Percentiles rank a stretch among this genome's conserved stretches.
phyloP scores from a whole-genome alignment of 2,888 invertebrate species.

The Ennomos quercinarius region DNA sequence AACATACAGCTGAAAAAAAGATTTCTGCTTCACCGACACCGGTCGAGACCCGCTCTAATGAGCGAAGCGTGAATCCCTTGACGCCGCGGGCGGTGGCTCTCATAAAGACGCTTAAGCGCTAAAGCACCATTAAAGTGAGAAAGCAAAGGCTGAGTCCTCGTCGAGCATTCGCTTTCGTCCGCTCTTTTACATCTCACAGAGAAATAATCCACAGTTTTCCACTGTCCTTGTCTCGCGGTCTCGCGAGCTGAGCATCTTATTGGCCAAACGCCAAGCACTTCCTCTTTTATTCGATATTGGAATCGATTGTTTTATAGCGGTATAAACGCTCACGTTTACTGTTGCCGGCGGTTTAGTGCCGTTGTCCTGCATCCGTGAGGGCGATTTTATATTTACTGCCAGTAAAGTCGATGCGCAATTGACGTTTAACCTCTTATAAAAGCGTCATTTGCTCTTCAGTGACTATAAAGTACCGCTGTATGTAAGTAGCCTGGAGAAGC shows the following conservation, averaged over 20 bases:
- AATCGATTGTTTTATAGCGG: conserved; percentile 78
- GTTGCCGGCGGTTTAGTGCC: conserved; percentile 68
- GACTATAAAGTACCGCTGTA: conserved; percentile 38
- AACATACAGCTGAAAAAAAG: conserved; percentile 14
- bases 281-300: conserved; percentile 71
- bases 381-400: conserved; percentile 69
- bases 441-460: conserved; percentile 45
- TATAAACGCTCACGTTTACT: conserved; percentile 74
- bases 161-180: conserved; percentile 70
- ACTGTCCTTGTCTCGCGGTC: conserved; percentile 60
- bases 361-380: conserved; percentile 64
- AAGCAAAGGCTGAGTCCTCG: conserved; percentile 72
- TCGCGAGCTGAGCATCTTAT: conserved; percentile 63
- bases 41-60: conserved; percentile 52
- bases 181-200: conserved; percentile 71
- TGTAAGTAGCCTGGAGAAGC: conserved; percentile 24
- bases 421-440: conserved; percentile 54
- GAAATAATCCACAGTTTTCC: conserved; percentile 66
- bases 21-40: conserved; percentile 25
- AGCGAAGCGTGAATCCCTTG: conserved; percentile 63
- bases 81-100: conserved; percentile 55
- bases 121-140: conserved; percentile 68
- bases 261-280: conserved; percentile 74
- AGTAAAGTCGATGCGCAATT: conserved; percentile 58
- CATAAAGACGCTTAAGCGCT: conserved; percentile 64